These are phyloP conservation scores for Strix aluco DNA, from an alignment of 2,113 vertebrate genomes.

Conservation along the genomic window DNA sequence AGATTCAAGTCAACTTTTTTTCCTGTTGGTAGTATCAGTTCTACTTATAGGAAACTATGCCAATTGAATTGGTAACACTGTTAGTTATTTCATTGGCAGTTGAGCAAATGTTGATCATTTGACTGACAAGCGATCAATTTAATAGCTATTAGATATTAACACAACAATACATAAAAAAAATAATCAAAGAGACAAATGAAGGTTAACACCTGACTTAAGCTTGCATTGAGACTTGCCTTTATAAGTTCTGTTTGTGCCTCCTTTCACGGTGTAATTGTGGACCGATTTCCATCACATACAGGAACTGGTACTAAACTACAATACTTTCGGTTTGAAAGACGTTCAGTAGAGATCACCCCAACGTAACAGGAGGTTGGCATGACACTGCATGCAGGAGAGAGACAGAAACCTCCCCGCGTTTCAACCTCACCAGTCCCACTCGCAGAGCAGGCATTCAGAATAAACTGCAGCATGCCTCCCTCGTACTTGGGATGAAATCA, in stretches of 20 bases:
- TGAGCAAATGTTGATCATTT: slow-evolving; percentile 37
- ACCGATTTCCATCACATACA: slow-evolving; percentile 36
- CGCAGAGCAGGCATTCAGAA: not conserved
- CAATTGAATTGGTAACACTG: slow-evolving; percentile 51
- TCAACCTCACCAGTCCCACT: not conserved
- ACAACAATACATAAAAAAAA: slow-evolving; percentile 47
- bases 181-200: slow-evolving; percentile 45
- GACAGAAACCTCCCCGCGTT: not conserved
- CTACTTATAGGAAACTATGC: slow-evolving; percentile 26
- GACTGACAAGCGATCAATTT: slow-evolving; percentile 10
- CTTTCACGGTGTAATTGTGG: not conserved
- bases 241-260: slow-evolving; percentile 39
- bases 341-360: slow-evolving; percentile 42
- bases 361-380: not conserved
- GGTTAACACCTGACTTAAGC: slow-evolving; percentile 63
- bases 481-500: not conserved
- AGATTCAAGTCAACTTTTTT: slow-evolving; percentile 50
- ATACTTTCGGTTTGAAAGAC: slow-evolving; percentile 42
- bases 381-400: not conserved
- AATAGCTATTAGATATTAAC: slow-evolving; percentile 39
- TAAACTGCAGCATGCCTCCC: not conserved
- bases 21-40: slow-evolving; percentile 21
- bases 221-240: slow-evolving; percentile 64
- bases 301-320: slow-evolving; percentile 39
- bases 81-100: slow-evolving; percentile 41